Percentiles rank a stretch among this genome's conserved stretches.
phyloP scores from a whole-genome alignment of 1,140 invertebrate genomes.

The Episyrphus balteatus region DNA sequence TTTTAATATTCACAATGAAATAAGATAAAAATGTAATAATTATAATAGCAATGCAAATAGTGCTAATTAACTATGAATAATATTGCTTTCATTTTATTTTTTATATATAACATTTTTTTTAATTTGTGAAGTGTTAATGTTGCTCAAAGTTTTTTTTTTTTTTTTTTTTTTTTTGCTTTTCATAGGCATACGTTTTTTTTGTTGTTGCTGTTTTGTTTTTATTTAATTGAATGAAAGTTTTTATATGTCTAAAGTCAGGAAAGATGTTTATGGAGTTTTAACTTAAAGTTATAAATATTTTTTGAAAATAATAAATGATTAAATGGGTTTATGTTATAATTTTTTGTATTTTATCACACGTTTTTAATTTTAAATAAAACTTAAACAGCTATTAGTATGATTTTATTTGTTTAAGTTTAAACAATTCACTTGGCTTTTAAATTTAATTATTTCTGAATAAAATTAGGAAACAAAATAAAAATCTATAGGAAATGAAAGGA shows the following conservation, averaged over 20 bases:
- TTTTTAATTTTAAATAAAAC: no score
- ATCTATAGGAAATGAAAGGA: no score
- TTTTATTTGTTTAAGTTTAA: no score
- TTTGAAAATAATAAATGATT: no score
- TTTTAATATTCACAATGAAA: neutral
- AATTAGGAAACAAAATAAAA: no score
- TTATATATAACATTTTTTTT: neutral
- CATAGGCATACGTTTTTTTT: neutral
- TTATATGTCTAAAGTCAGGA: neutral
- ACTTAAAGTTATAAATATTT: no score
- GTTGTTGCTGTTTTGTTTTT: neutral
- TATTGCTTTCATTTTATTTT: slow-evolving; percentile 6
- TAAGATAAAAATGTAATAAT: neutral
- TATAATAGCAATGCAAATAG: neutral
- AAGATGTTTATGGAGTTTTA: neutral
- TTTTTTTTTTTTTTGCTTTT: slow-evolving; percentile 1
- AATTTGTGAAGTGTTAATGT: neutral
- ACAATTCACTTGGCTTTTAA: no score
- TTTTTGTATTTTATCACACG: no score
- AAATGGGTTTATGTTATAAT: no score
- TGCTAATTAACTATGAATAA: slow-evolving; percentile 10
- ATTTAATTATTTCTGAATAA: no score
- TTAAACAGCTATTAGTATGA: no score
- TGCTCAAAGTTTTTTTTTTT: neutral
- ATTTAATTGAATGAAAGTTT: neutral